Conservation (phyloP, 2,797 vertebrate species). For the Salmo trutta region DNA sequence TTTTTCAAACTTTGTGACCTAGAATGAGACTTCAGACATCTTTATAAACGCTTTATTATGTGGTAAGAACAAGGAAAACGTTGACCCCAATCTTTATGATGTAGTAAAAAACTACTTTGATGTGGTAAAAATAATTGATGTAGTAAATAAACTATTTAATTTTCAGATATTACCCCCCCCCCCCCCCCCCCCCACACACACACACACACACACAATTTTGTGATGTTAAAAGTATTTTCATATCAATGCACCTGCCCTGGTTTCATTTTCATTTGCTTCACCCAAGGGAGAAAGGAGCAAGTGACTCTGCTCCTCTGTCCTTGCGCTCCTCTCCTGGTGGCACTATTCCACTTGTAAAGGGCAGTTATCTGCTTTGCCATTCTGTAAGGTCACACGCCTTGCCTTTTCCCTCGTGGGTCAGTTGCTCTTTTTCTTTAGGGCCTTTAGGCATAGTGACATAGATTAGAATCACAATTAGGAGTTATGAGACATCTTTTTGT, state of each 20-base stretch:
- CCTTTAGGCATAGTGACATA: neutral
- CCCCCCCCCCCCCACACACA: too few species aligned
- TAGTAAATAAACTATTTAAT: too few species aligned
- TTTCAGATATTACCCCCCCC: too few species aligned
- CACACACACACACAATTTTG: too few species aligned
- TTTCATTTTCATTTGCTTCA: conserved; percentile 29
- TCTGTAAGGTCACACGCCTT: neutral
- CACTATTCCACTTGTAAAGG: neutral
- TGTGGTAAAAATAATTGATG: too few species aligned
- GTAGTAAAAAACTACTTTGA: too few species aligned
- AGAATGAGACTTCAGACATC: too few species aligned
- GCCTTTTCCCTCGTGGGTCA: neutral
- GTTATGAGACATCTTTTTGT: neutral
- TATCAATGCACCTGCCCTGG: conserved; percentile 50
- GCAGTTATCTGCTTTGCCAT: neutral
- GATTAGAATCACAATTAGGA: neutral
- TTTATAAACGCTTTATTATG: too few species aligned
- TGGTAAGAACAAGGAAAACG: too few species aligned
- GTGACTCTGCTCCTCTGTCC: conserved; percentile 11
- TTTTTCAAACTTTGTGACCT: too few species aligned
- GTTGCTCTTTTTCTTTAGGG: neutral
- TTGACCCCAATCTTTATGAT: too few species aligned
- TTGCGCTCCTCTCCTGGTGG: neutral
- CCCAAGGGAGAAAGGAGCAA: conserved; percentile 29
- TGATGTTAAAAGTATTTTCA: neutral